phyloP scores from a whole-genome alignment of 2,888 invertebrate species.

The Achlya flavicornis region DNA sequence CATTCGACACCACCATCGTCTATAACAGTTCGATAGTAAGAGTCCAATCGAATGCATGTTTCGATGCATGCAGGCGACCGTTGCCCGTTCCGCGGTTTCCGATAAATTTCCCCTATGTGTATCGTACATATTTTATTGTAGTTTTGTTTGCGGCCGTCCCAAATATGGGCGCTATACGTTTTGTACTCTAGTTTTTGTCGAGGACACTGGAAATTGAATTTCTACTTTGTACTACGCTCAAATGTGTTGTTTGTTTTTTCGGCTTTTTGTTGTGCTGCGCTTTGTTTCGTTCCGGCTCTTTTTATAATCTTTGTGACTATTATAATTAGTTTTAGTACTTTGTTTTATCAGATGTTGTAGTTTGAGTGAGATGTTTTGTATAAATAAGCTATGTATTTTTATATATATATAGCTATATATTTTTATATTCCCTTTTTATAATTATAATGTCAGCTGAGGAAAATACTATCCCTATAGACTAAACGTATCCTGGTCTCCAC shows the following conservation, averaged over 20 bases:
- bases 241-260: conserved; percentile 32
- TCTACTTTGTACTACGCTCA: conserved; percentile 43
- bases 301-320: background rate
- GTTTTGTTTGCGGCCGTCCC: conserved; percentile 56
- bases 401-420: too few relatives aligned
- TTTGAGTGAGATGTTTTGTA: background rate
- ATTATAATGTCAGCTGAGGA: too few relatives aligned
- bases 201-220: conserved; percentile 57
- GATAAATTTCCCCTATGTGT: conserved; percentile 59
- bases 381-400: too few relatives aligned
- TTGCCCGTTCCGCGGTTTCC: conserved; percentile 57
- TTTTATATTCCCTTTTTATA: too few relatives aligned
- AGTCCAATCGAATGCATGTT: conserved; percentile 50
- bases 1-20: background rate
- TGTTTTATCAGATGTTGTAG: background rate
- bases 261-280: conserved; percentile 14
- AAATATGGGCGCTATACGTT: conserved; percentile 50
- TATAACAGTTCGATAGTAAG: conserved; percentile 39
- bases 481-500: too few relatives aligned
- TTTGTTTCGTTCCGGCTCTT: conserved; percentile 11
- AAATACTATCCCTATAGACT: too few relatives aligned
- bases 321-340: background rate
- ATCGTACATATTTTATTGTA: conserved; percentile 61
- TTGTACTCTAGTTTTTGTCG: conserved; percentile 49
- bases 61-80: conserved; percentile 48